A percentile compares a stretch with the other conserved stretches of the same genome.
Evolutionary conservation across 2,888 invertebrate species (phyloP).

Genomic region (Zhuqinia jingwanae): DNA sequence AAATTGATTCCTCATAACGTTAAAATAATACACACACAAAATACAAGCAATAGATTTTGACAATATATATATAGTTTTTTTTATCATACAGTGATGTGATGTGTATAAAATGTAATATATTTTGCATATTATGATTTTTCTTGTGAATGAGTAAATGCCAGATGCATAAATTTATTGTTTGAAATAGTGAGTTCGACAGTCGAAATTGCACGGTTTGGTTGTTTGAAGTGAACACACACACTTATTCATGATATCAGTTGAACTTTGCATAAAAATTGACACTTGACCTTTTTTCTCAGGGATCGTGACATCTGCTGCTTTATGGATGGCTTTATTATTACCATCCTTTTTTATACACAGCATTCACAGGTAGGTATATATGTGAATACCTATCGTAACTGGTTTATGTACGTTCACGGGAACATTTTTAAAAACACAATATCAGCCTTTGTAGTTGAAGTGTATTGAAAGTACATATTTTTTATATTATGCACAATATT

Average conservation of each 20-base stretch:
- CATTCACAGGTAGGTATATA: no score
- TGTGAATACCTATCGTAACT: no score
- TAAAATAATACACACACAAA: no score
- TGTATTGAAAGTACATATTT: not conserved
- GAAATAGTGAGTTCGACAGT: conserved; percentile 35
- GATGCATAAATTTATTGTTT: conserved; percentile 51
- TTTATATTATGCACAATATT: no score
- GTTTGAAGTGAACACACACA: not conserved
- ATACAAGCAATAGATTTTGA: no score
- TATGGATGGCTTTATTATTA: conserved; percentile 64
- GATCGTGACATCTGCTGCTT: conserved; percentile 62
- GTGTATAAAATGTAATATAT: no score
- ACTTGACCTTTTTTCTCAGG: conserved; percentile 61
- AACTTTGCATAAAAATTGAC: conserved; percentile 66
- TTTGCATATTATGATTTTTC: no score
- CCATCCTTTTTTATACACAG: not conserved
- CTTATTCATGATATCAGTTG: conserved; percentile 19
- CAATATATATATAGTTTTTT: no score
- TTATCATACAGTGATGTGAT: no score
- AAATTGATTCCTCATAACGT: no score
- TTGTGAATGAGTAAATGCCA: conserved; percentile 20
- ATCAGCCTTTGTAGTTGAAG: not conserved
- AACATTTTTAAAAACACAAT: not conserved
- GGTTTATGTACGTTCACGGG: not conserved
- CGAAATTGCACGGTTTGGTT: not conserved